These are phyloP conservation scores for Gortyna flavago DNA, from an alignment of 2,888 invertebrate species.

Conservation along the genomic window DNA sequence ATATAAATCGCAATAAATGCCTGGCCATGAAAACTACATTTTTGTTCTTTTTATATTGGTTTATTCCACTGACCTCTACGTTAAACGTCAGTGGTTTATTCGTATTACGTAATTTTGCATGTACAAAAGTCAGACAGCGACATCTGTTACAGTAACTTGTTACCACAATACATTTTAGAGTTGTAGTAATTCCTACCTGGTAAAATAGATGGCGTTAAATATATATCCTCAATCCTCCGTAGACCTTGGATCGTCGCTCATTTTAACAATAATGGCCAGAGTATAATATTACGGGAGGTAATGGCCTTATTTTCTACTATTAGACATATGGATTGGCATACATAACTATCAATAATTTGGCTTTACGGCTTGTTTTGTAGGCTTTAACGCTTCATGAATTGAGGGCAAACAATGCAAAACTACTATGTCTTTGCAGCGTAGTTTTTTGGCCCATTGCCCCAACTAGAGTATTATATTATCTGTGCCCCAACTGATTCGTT, in stretches of 20 bases:
- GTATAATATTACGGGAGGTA: too few species aligned
- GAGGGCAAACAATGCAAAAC: slow-evolving; percentile 42
- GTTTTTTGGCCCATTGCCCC: slow-evolving; percentile 41
- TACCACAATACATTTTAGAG: not conserved
- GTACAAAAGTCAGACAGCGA: not conserved
- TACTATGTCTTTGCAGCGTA: slow-evolving; percentile 15
- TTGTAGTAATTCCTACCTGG: not conserved
- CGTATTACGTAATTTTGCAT: too few species aligned
- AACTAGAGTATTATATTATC: too few species aligned
- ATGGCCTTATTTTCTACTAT: not conserved
- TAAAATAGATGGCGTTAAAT: slow-evolving; percentile 36
- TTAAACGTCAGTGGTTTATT: too few species aligned
- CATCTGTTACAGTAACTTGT: slow-evolving; percentile 11
- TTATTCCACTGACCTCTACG: too few species aligned
- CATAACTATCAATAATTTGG: not conserved
- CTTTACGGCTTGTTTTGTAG: not conserved
- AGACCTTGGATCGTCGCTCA: not conserved
- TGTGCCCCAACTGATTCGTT: slow-evolving; percentile 12
- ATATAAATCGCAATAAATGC: not conserved
- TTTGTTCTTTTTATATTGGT: accelerated
- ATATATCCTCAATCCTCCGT: not conserved
- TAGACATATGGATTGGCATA: slow-evolving; percentile 1
- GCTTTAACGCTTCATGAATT: slow-evolving; percentile 15
- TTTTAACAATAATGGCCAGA: not conserved
- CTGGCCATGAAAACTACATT: not conserved